A percentile compares a stretch with the other conserved stretches of the same genome.
Evolutionary conservation across 2,797 vertebrate genomes (phyloP).

Genomic region (Sebastes diploproa): DNA sequence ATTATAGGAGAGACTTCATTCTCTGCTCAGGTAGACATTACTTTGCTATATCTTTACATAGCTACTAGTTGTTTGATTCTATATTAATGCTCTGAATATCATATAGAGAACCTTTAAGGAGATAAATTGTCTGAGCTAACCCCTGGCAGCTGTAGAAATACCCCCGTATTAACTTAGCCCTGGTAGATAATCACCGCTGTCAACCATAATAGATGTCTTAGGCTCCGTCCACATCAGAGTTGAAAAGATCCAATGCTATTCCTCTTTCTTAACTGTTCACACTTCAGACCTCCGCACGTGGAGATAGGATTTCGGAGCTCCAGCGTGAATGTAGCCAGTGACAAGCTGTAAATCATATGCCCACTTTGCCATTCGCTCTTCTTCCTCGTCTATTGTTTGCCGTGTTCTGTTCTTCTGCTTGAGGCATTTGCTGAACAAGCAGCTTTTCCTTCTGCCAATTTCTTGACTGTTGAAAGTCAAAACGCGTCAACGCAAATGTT

Average conservation of each 20-base stretch:
- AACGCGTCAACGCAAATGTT: constrained; percentile 51
- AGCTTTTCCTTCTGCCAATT: constrained; percentile 43
- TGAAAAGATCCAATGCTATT: too few relatives aligned
- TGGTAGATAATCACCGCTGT: not conserved
- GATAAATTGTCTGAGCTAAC: not conserved
- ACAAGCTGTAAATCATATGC: constrained; percentile 21
- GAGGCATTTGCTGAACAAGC: constrained; percentile 53
- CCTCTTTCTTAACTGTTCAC: too few relatives aligned
- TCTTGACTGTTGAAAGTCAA: constrained; percentile 45
- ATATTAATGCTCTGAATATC: too few relatives aligned
- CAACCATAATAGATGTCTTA: not conserved
- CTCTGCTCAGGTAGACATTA: too few relatives aligned
- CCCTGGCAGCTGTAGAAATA: not conserved
- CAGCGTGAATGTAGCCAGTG: not conserved
- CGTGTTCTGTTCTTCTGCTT: constrained; percentile 14
- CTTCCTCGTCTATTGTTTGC: constrained; percentile 17
- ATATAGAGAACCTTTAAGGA: not conserved
- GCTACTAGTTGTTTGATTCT: too few relatives aligned
- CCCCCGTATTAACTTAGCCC: not conserved
- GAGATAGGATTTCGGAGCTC: not conserved
- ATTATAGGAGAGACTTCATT: too few relatives aligned
- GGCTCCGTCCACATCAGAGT: not conserved
- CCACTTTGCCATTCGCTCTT: constrained; percentile 5
- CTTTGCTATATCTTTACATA: too few relatives aligned
- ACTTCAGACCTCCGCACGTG: not conserved